phyloP scores from a whole-genome alignment of 64 coral and sea anemone species.

The Dendrophyllia cribrosa region DNA sequence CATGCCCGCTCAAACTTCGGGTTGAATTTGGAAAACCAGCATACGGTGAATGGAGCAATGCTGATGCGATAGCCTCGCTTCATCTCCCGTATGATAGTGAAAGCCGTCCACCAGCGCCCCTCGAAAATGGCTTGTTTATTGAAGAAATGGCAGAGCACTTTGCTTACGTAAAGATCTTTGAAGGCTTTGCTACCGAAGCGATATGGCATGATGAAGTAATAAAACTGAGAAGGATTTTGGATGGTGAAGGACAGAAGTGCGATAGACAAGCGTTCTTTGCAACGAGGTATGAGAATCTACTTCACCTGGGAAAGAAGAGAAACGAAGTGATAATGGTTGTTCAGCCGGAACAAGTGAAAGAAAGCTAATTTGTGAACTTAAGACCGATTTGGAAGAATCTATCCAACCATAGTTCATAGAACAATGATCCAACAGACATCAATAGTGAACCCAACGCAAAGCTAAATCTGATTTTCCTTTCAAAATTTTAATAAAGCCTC shows the following conservation, averaged over 20 bases:
- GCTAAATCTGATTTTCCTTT: too few species aligned
- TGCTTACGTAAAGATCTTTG: conserved; percentile 74
- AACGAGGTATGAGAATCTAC: conserved; percentile 71
- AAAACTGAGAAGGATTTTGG: conserved; percentile 60
- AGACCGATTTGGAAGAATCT: too few species aligned
- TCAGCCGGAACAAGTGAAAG: too few species aligned
- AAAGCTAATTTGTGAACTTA: too few species aligned
- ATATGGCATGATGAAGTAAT: conserved; percentile 39
- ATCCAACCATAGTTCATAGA: too few species aligned
- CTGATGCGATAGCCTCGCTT: conserved; percentile 71
- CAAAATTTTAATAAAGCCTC: too few species aligned
- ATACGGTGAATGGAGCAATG: background rate
- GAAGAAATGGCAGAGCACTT: conserved; percentile 86
- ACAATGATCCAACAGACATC: too few species aligned
- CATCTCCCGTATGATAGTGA: conserved; percentile 82
- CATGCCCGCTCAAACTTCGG: conserved; percentile 79
- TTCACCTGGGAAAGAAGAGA: conserved; percentile 67
- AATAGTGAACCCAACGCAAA: too few species aligned
- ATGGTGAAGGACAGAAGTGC: conserved; percentile 60
- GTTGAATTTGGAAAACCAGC: conserved; percentile 37
- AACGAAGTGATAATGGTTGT: conserved; percentile 73
- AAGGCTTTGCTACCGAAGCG: conserved; percentile 50
- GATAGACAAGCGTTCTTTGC: conserved; percentile 56
- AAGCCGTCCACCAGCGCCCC: conserved; percentile 75
- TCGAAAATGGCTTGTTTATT: conserved; percentile 68